Conservation (phyloP, 1,140 invertebrate genomes). For the Panagrolaimus sp. region DNA sequence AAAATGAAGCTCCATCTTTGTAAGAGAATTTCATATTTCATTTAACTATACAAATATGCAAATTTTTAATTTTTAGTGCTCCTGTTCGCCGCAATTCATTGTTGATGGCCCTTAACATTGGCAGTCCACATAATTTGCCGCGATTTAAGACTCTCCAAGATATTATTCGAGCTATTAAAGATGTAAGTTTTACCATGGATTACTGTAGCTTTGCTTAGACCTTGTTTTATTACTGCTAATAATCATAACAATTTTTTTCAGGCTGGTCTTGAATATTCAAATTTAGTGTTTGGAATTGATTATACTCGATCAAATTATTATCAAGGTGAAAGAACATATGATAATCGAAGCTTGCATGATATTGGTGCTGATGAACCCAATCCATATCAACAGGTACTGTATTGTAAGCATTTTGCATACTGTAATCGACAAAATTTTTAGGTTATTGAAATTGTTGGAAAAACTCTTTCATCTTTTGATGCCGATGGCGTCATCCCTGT, state of each 20-base stretch:
- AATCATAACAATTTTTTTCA: conserved; percentile 29
- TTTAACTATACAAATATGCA: neutral
- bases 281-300: conserved; percentile 63
- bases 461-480: conserved; percentile 63
- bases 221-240: neutral
- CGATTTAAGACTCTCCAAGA: conserved; percentile 59
- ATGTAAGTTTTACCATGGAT: conserved; percentile 31
- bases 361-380: conserved; percentile 50
- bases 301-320: conserved; percentile 64
- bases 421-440: conserved; percentile 23
- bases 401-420: neutral
- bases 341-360: conserved; percentile 61
- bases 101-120: conserved; percentile 58
- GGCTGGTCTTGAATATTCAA: conserved; percentile 62
- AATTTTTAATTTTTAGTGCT: conserved; percentile 36
- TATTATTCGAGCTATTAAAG: conserved; percentile 56
- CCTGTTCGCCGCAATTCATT: conserved; percentile 55
- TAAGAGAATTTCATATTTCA: conserved; percentile 26
- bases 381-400: conserved; percentile 60
- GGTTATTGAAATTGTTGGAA: conserved; percentile 64
- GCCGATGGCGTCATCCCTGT: conserved; percentile 62
- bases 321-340: conserved; percentile 63
- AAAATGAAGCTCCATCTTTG: conserved; percentile 57
- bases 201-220: too few relatives aligned
- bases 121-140: conserved; percentile 56